Percentiles rank a stretch among this genome's conserved stretches.
These are phyloP conservation scores for Neomonachus schauinslandi DNA, from an alignment of 2,113 vertebrate genomes.

Conservation along the genomic window DNA sequence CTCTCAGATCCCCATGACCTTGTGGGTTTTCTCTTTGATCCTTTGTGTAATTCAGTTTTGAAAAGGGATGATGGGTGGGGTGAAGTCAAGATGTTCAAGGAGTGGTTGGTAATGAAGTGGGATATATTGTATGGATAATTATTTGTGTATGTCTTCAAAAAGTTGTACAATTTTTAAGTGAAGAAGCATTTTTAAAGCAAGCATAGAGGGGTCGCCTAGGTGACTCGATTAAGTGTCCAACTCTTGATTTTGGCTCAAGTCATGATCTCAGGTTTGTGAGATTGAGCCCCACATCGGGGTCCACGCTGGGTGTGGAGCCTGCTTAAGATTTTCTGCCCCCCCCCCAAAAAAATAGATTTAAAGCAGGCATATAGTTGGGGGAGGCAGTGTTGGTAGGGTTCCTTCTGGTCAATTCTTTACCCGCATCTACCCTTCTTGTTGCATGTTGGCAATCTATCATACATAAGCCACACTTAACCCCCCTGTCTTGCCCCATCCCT, in stretches of 20 bases:
- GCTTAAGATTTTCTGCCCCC: background rate
- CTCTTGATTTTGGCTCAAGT: background rate
- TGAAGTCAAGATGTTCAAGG: background rate
- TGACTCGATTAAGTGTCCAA: background rate
- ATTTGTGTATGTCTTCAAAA: conserved; percentile 27
- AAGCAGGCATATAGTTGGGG: background rate
- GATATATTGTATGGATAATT: background rate
- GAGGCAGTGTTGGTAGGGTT: background rate
- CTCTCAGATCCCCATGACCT: conserved; percentile 1
- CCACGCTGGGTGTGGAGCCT: background rate
- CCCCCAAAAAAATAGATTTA: background rate
- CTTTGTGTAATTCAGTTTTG: conserved; percentile 25
- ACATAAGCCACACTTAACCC: background rate
- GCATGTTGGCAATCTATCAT: background rate
- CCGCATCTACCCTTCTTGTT: background rate
- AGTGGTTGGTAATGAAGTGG: background rate
- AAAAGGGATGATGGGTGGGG: background rate
- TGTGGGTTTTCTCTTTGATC: conserved; percentile 51
- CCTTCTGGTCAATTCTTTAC: background rate
- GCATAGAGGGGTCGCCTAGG: background rate
- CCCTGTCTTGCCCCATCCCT: background rate
- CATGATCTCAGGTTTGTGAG: background rate
- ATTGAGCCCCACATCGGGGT: background rate
- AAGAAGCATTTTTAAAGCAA: conserved; percentile 31
- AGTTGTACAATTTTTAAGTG: background rate